Percentiles rank a stretch among this genome's conserved stretches.
Evolutionary conservation across 1,140 invertebrate genomes (phyloP).

Genomic region (Pseudobourletiella spinata): DNA sequence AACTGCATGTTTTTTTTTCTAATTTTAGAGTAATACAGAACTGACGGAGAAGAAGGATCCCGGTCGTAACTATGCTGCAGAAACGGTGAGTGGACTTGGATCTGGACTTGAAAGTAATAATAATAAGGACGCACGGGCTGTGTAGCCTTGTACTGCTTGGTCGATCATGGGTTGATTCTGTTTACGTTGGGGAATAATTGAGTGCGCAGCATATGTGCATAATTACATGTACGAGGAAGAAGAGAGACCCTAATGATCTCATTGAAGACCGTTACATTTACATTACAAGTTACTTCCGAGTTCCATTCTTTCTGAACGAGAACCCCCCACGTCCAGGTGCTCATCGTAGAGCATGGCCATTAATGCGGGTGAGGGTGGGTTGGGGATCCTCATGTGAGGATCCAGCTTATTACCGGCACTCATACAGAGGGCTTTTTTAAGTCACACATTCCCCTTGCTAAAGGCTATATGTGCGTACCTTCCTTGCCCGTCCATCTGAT

Average conservation of each 20-base stretch:
- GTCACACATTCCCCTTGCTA: too few species aligned
- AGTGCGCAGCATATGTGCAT: constrained; percentile 19
- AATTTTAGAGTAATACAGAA: too few species aligned
- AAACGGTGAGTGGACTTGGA: not conserved
- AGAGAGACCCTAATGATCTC: constrained; percentile 26
- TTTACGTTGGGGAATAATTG: constrained; percentile 18
- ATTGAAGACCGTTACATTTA: constrained; percentile 29
- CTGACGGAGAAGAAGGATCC: too few species aligned
- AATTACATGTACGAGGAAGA: constrained; percentile 14
- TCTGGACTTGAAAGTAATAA: not conserved
- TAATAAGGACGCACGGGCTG: too few species aligned
- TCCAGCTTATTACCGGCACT: too few species aligned
- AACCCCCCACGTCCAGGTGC: not conserved
- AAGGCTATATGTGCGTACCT: too few species aligned
- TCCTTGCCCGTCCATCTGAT: too few species aligned
- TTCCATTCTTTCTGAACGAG: constrained; percentile 12
- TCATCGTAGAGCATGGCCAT: not conserved
- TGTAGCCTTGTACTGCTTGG: too few species aligned
- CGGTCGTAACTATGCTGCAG: not conserved
- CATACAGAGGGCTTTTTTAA: too few species aligned
- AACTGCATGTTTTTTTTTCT: too few species aligned
- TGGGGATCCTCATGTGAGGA: too few species aligned
- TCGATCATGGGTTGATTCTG: too few species aligned
- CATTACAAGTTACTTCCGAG: constrained; percentile 21
- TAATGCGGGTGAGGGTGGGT: not conserved